Percentiles rank a stretch among this genome's conserved stretches.
These are phyloP conservation scores for Drosophila prostipennis DNA, from an alignment of 2,888 invertebrate species.

Conservation along the genomic window DNA sequence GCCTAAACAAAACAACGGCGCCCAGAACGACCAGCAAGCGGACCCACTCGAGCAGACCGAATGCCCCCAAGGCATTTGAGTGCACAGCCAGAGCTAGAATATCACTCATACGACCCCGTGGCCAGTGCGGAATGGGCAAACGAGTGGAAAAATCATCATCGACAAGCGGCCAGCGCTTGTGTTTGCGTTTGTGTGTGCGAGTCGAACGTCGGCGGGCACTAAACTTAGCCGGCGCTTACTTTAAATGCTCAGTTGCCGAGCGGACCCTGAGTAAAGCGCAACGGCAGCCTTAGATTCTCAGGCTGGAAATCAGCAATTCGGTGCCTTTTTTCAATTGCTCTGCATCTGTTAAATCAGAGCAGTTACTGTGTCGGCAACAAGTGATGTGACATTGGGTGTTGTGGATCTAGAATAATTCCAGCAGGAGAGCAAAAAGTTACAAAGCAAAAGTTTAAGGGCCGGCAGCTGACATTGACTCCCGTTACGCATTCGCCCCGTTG, in stretches of 20 bases:
- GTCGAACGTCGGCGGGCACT: constrained; percentile 55
- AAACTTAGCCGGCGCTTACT: constrained; percentile 74
- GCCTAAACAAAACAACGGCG: constrained; percentile 77
- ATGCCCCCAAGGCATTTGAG: constrained; percentile 72
- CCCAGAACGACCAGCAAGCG: constrained; percentile 68
- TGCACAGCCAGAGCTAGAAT: constrained; percentile 63
- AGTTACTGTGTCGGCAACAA: constrained; percentile 28
- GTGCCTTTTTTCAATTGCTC: constrained; percentile 22
- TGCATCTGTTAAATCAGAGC: constrained; percentile 8
- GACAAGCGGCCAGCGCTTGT: background rate
- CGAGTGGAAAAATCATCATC: constrained; percentile 60
- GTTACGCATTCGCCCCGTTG: constrained; percentile 54
- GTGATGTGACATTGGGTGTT: constrained; percentile 22
- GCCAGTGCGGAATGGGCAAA: constrained; percentile 56
- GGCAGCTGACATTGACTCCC: background rate
- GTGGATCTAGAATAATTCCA: constrained; percentile 2
- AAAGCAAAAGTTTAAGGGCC: constrained; percentile 20
- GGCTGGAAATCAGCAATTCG: constrained; percentile 22
- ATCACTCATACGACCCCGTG: constrained; percentile 71
- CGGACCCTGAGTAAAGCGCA: constrained; percentile 81
- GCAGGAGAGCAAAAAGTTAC: constrained; percentile 10
- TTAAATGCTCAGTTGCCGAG: constrained; percentile 77
- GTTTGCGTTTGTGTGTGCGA: constrained; percentile 9
- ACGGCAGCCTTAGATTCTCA: constrained; percentile 41
- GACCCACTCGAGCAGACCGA: constrained; percentile 69